Conservation (phyloP, 1,140 invertebrate species). For the Delia radicum region DNA sequence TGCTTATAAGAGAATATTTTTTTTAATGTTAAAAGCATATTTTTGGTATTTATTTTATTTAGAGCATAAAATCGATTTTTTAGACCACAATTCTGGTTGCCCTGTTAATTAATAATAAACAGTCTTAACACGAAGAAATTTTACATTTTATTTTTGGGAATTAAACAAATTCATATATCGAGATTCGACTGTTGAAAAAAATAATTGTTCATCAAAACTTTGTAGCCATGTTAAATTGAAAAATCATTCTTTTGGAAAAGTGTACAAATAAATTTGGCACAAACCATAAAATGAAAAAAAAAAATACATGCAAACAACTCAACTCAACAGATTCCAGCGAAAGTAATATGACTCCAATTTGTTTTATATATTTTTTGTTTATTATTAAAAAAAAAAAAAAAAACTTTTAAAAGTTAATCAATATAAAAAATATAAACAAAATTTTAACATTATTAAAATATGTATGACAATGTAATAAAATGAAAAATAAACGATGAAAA, state of each 20-base stretch:
- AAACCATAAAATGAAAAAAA: neutral
- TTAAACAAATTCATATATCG: no score
- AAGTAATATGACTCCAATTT: neutral
- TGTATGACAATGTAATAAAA: neutral
- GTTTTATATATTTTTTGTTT: neutral
- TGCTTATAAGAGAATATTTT: no score
- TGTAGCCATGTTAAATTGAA: neutral
- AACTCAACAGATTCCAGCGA: neutral
- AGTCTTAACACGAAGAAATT: no score
- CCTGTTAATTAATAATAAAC: no score
- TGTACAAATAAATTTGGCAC: slow-evolving; percentile 19
- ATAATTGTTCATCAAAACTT: neutral
- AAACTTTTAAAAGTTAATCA: neutral
- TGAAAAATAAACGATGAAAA: neutral
- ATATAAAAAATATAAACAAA: neutral
- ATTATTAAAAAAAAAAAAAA: neutral
- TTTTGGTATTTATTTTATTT: no score
- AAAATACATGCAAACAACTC: neutral
- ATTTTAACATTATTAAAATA: neutral
- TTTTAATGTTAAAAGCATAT: no score
- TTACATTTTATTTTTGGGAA: no score
- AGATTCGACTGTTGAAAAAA: neutral
- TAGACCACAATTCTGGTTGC: no score
- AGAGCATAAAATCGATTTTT: no score
- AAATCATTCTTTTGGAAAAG: slow-evolving; percentile 12